These are phyloP conservation scores for Lymantria monacha DNA, from an alignment of 2,888 invertebrate genomes.

Conservation along the genomic window DNA sequence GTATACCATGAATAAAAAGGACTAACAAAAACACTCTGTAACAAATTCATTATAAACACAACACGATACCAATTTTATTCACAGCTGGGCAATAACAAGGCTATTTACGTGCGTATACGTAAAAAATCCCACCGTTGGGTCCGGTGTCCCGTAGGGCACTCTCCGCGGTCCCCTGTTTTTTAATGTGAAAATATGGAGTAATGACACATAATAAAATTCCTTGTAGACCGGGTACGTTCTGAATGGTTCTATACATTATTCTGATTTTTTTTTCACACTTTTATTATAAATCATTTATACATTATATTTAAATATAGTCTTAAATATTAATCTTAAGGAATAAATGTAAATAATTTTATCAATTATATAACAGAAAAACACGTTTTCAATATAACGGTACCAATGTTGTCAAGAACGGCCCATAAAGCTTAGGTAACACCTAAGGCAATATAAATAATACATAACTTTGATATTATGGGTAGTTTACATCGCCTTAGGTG, in stretches of 20 bases:
- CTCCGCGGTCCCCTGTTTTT: constrained; percentile 54
- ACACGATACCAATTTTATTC: constrained; percentile 73
- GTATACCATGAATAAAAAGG: constrained; percentile 38
- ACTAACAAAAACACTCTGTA: constrained; percentile 44
- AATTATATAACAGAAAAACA: too few species aligned
- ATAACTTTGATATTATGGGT: too few species aligned
- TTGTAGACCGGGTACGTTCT: constrained; percentile 47
- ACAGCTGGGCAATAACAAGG: constrained; percentile 70
- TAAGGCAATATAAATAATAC: too few species aligned
- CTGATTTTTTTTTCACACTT: constrained; percentile 36
- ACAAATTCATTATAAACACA: constrained; percentile 69
- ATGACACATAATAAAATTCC: constrained; percentile 72
- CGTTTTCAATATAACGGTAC: too few species aligned
- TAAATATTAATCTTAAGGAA: too few species aligned
- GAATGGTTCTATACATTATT: constrained; percentile 45
- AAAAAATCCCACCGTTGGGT: constrained; percentile 47
- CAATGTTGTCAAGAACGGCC: too few species aligned
- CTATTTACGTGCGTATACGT: constrained; percentile 58
- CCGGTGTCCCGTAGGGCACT: constrained; percentile 57
- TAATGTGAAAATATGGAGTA: constrained; percentile 64
- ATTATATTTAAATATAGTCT: constrained; percentile 38
- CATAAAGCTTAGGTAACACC: too few species aligned
- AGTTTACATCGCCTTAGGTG: too few species aligned
- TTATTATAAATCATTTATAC: constrained; percentile 40
- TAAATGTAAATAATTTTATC: too few species aligned